phyloP scores from a whole-genome alignment of 2,113 vertebrate genomes.

The Aphyosemion australe region DNA sequence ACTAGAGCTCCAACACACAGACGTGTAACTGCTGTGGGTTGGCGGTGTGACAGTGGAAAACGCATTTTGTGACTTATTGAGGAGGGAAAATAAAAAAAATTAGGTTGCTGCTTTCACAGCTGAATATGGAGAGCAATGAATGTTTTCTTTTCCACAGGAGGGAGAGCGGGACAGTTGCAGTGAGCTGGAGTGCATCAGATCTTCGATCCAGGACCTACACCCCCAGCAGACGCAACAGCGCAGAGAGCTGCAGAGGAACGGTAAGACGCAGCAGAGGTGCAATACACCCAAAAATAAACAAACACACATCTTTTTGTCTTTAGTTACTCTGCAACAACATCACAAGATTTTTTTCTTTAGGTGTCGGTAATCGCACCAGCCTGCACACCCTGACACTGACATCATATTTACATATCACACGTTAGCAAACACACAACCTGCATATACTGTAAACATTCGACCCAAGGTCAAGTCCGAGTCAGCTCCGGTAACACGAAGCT shows the following conservation, averaged over 20 bases:
- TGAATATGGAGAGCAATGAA: conserved; percentile 9
- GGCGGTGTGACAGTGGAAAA: conserved; percentile 2
- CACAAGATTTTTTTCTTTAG: no score
- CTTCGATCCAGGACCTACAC: conserved; percentile 64
- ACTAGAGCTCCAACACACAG: conserved; percentile 21
- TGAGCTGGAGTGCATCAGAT: conserved; percentile 65
- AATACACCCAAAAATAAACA: neutral
- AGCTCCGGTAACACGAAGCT: neutral
- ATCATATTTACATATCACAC: conserved; percentile 13
- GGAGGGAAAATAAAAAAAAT: neutral
- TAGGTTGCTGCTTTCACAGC: conserved; percentile 1
- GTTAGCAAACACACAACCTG: conserved; percentile 17
- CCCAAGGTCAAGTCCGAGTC: conserved; percentile 35
- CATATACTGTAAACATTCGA: conserved; percentile 45
- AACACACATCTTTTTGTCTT: neutral
- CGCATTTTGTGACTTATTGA: neutral
- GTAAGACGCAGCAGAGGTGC: conserved; percentile 42
- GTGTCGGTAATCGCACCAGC: neutral
- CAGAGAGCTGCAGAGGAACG: conserved; percentile 60
- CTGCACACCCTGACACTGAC: neutral
- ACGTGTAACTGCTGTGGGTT: neutral
- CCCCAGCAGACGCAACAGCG: conserved; percentile 49
- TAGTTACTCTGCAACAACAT: neutral
- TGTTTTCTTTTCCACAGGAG: conserved; percentile 55
- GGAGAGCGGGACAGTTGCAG: conserved; percentile 45